Percentiles rank a stretch among this genome's conserved stretches.
Evolutionary conservation across 2,888 invertebrate species (phyloP).

Genomic region (Drosophila seclusa): DNA sequence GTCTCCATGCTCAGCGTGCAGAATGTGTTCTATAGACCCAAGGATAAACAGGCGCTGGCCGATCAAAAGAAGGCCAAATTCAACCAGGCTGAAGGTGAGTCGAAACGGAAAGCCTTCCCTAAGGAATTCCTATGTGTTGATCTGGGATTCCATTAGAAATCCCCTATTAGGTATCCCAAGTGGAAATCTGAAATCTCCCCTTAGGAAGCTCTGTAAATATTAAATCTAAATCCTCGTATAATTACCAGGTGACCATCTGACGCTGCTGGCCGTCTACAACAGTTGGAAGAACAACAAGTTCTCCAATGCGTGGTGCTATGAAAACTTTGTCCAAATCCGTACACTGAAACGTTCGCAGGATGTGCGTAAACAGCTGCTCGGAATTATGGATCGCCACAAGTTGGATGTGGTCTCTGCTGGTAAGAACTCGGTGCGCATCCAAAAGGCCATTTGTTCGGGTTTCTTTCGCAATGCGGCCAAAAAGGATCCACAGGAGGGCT

Average conservation of each 20-base stretch:
- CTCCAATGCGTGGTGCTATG: constrained; percentile 99
- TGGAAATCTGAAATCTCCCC: neutral
- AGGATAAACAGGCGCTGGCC: constrained; percentile 98
- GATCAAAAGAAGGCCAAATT: constrained; percentile 99
- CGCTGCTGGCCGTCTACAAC: constrained; percentile 98
- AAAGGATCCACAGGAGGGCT: constrained; percentile 99
- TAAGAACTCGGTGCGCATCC: constrained; percentile 96
- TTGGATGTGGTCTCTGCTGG: constrained; percentile 98
- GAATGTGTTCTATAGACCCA: constrained; percentile 98
- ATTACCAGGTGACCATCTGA: constrained; percentile 93
- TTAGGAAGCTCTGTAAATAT: neutral
- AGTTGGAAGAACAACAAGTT: constrained; percentile 99
- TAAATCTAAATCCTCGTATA: neutral
- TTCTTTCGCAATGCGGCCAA: constrained; percentile 99
- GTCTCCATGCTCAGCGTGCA: constrained; percentile 99
- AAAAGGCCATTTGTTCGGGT: constrained; percentile 99
- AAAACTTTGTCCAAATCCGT: constrained; percentile 99
- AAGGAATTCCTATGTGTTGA: neutral
- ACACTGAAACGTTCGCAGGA: constrained; percentile 99
- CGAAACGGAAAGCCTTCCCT: neutral
- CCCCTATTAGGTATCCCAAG: neutral
- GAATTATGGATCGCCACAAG: constrained; percentile 99
- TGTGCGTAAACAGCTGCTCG: constrained; percentile 97
- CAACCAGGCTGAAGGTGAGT: constrained; percentile 95
- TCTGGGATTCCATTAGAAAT: neutral